A percentile compares a stretch with the other conserved stretches of the same genome.
Conservation (phyloP, 2,113 vertebrate genomes). For the Eolophus roseicapilla region DNA sequence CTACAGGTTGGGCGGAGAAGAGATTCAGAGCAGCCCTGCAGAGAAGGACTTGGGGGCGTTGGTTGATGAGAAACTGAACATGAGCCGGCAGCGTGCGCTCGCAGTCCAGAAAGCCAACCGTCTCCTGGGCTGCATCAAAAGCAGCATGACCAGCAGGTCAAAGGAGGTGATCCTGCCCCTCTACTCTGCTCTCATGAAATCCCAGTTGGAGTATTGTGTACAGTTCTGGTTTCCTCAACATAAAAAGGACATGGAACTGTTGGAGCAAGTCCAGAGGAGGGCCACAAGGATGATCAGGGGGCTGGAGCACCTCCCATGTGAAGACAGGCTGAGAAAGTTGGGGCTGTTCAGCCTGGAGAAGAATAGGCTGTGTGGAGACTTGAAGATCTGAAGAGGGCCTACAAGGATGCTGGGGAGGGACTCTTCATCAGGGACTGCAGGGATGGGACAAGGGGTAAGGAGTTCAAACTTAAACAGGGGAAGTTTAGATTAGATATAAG, state of each 20-base stretch:
- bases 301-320: no score
- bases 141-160: neutral
- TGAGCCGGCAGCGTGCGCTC: no score
- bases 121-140: neutral
- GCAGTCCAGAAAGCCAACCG: neutral
- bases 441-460: no score
- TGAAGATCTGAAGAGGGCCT: no score
- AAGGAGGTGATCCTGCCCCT: neutral
- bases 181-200: neutral
- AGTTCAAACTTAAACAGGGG: no score
- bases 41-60: neutral
- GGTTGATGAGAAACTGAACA: neutral
- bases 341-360: no score
- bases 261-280: neutral
- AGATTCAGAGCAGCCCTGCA: neutral
- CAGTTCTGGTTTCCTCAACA: neutral
- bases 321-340: no score
- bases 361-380: no score
- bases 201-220: neutral
- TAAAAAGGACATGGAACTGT: neutral
- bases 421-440: no score
- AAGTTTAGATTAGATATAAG: neutral
- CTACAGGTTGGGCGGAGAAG: neutral
- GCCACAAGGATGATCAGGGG: neutral
- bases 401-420: no score